Evolutionary conservation across 2,113 vertebrate genomes (phyloP).

Genomic region (Bambusicola thoracicus): DNA sequence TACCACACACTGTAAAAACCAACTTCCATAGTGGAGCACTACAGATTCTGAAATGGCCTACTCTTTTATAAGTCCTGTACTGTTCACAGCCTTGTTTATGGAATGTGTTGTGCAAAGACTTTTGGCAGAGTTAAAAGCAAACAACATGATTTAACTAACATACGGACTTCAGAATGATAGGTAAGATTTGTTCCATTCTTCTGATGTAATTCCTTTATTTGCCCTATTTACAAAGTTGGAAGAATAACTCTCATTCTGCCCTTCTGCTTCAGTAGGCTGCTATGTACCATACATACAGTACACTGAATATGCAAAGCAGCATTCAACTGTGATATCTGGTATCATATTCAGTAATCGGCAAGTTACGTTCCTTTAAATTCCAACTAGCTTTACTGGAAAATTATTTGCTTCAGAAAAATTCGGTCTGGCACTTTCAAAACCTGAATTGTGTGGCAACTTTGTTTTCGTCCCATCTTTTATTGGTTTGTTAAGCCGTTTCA

Average conservation of each 20-base stretch:
- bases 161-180: not conserved
- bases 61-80: not conserved
- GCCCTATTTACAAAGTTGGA: not conserved
- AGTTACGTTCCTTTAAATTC: slow-evolving; percentile 18
- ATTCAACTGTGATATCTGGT: not conserved
- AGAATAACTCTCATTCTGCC: not conserved
- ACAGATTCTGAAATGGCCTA: not conserved
- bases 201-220: not conserved
- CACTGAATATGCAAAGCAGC: not conserved
- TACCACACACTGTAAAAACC: not conserved
- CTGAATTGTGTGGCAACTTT: not conserved
- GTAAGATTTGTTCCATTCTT: not conserved
- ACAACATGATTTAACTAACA: not conserved
- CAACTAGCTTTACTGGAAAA: slow-evolving; percentile 42
- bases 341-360: not conserved
- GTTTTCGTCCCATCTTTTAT: slow-evolving; percentile 50
- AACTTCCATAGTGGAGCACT: not conserved
- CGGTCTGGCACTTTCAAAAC: slow-evolving; percentile 24
- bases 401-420: slow-evolving; percentile 48
- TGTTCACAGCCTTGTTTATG: not conserved
- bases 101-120: not conserved
- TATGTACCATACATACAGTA: not conserved
- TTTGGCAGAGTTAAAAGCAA: not conserved
- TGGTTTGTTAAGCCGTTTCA: slow-evolving; percentile 57
- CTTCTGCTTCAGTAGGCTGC: not conserved